These are phyloP conservation scores for Oreohelix idahoensis DNA, from an alignment of 1,140 invertebrate genomes.

Conservation along the genomic window DNA sequence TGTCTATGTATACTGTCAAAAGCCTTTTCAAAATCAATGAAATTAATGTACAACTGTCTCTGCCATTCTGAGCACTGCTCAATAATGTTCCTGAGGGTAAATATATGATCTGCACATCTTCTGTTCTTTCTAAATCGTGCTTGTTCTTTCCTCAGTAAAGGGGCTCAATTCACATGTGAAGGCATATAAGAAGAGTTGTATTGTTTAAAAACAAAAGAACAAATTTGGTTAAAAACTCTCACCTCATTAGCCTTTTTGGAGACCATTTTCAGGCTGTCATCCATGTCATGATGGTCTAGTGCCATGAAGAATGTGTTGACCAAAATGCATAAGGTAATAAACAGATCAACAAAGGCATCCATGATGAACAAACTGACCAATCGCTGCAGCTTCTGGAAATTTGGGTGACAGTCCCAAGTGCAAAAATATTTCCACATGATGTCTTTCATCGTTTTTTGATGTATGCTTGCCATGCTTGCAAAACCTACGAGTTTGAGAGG, in stretches of 20 bases:
- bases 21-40: no score
- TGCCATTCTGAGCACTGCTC: no score
- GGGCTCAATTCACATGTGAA: no score
- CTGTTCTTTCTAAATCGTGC: no score
- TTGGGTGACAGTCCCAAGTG: constrained; percentile 96
- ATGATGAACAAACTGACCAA: constrained; percentile 93
- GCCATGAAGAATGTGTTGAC: constrained; percentile 99
- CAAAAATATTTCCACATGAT: constrained; percentile 89
- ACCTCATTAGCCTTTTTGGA: constrained; percentile 95
- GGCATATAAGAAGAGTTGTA: no score
- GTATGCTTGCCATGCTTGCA: constrained; percentile 51
- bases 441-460: constrained; percentile 62
- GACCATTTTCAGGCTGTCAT: constrained; percentile 77
- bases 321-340: constrained; percentile 98
- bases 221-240: no score
- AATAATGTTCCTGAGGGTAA: no score
- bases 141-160: no score
- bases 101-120: no score
- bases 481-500: constrained; percentile 49
- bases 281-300: constrained; percentile 94
- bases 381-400: constrained; percentile 92
- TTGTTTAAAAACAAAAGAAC: no score
- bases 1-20: no score
- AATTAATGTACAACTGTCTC: no score
- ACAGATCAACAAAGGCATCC: constrained; percentile 97